These are phyloP conservation scores for Ischnura elegans DNA, from an alignment of 2,888 invertebrate genomes.

Conservation along the genomic window DNA sequence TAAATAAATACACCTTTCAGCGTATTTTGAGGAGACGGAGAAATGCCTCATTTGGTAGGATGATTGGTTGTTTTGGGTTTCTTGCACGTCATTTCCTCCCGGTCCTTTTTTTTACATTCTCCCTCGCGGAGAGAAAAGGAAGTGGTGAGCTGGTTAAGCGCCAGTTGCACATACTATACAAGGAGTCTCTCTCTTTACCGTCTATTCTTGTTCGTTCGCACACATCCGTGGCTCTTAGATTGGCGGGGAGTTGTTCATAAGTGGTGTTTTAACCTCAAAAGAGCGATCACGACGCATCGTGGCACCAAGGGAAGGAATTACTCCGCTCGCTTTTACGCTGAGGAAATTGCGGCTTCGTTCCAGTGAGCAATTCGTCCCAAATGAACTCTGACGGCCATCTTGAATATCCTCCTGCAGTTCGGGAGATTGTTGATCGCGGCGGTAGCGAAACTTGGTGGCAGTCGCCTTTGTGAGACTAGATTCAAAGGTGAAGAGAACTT, in stretches of 20 bases:
- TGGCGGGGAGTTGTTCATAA: neutral
- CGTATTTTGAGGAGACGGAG: too few relatives aligned
- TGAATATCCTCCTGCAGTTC: neutral
- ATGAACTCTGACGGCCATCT: neutral
- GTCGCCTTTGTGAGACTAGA: too few relatives aligned
- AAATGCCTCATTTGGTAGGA: too few relatives aligned
- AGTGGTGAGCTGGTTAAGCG: neutral
- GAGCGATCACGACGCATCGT: neutral
- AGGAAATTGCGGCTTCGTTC: conserved; percentile 2
- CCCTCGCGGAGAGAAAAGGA: neutral
- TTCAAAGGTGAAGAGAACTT: too few relatives aligned
- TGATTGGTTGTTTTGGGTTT: too few relatives aligned
- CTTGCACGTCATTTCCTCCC: too few relatives aligned
- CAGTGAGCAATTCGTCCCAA: conserved; percentile 2
- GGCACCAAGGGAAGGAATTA: neutral
- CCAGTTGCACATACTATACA: too few relatives aligned
- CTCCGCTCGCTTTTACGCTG: neutral
- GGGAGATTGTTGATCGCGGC: too few relatives aligned
- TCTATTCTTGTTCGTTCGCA: neutral
- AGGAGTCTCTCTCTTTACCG: neutral
- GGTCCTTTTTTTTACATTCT: neutral
- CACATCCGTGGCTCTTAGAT: neutral
- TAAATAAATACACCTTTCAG: too few relatives aligned
- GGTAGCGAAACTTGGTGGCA: too few relatives aligned
- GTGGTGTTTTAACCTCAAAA: conserved; percentile 1